Evolutionary conservation across 2,888 invertebrate genomes (phyloP).

Genomic region (Pseudococcus longispinus): DNA sequence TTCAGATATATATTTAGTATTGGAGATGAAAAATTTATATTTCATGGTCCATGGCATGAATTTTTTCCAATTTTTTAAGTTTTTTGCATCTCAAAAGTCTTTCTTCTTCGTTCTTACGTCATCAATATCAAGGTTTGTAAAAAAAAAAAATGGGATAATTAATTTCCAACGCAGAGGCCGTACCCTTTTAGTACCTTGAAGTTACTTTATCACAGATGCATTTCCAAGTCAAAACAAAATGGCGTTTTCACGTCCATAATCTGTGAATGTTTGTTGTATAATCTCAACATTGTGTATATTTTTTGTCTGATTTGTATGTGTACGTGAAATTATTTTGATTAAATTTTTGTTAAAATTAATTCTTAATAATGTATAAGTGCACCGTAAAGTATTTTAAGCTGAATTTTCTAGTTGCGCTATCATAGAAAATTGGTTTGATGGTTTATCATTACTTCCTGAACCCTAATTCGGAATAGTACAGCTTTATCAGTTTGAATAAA

Average conservation of each 20-base stretch:
- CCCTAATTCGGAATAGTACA: background rate
- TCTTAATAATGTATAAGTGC: constrained; percentile 35
- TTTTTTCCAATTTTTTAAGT: no score
- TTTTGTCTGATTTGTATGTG: constrained; percentile 16
- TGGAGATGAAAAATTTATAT: no score
- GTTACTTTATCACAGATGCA: background rate
- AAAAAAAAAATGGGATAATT: background rate
- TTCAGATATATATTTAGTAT: no score
- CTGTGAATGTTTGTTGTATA: constrained; percentile 31
- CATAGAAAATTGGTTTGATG: background rate
- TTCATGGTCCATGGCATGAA: no score
- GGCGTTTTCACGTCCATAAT: constrained; percentile 5
- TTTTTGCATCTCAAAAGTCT: background rate
- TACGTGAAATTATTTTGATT: constrained; percentile 8
- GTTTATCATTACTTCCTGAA: background rate
- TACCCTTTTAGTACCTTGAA: no score
- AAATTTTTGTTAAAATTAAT: background rate
- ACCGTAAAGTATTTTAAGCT: constrained; percentile 31
- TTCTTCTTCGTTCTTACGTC: background rate
- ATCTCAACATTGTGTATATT: background rate
- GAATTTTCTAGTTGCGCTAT: constrained; percentile 30
- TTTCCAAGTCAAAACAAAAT: background rate
- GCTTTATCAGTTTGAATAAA: constrained; percentile 23
- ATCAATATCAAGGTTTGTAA: background rate
- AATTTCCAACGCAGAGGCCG: no score